Evolutionary conservation across 2,113 vertebrate genomes (phyloP).

Genomic region (Malurus melanocephalus): DNA sequence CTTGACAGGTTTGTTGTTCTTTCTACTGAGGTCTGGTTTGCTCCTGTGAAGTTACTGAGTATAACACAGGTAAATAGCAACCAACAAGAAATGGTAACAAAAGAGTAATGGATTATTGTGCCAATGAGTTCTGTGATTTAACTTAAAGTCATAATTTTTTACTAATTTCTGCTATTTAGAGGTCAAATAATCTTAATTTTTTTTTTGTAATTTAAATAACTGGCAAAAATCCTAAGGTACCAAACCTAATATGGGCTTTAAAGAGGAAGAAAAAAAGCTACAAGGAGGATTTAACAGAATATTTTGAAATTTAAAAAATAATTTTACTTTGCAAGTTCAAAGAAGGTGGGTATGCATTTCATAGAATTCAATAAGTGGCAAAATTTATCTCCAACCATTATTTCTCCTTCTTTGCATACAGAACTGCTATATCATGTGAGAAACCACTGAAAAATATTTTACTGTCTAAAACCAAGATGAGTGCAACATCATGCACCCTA

Average conservation of each 20-base stretch:
- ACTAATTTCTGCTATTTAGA: background rate
- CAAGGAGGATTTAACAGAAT: background rate
- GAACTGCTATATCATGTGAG: background rate
- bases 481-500: background rate
- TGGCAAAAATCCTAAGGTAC: background rate
- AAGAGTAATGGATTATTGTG: background rate
- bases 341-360: background rate
- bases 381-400: background rate
- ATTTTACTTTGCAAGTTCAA: background rate
- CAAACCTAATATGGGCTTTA: background rate
- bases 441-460: background rate
- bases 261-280: accelerated
- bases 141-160: background rate
- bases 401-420: background rate
- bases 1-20: background rate
- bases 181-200: background rate
- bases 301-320: background rate
- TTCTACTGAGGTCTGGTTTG: background rate
- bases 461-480: background rate
- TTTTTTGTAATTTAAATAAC: background rate
- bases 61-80: background rate
- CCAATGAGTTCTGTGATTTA: background rate
- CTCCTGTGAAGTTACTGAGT: background rate
- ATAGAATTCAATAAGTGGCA: background rate
- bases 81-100: background rate